A percentile compares a stretch with the other conserved stretches of the same genome.
phyloP scores from a whole-genome alignment of 2,888 invertebrate species.

The Auanema sp. region DNA sequence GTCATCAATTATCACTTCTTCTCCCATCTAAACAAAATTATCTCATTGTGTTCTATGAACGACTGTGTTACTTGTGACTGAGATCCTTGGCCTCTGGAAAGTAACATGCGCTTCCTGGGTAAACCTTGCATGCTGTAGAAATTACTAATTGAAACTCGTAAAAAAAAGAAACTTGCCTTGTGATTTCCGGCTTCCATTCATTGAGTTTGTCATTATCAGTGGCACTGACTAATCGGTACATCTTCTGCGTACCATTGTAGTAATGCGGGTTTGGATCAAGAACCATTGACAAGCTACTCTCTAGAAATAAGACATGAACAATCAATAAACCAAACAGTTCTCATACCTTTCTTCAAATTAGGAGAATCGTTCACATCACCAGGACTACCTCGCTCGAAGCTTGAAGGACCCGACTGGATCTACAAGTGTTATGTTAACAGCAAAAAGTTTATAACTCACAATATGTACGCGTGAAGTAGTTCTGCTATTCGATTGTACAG shows the following conservation, averaged over 20 bases:
- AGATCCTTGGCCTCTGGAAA: not conserved
- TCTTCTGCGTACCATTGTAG: constrained; percentile 13
- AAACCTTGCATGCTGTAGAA: not conserved
- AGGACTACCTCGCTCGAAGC: not conserved
- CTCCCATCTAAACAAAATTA: constrained; percentile 15
- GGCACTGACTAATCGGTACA: constrained; percentile 8
- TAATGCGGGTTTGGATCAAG: not conserved
- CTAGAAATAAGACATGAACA: not conserved
- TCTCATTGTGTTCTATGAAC: not conserved
- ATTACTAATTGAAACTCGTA: no score
- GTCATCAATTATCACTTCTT: constrained; percentile 41
- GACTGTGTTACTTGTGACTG: not conserved
- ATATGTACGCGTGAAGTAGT: constrained; percentile 14
- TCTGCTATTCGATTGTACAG: constrained; percentile 6
- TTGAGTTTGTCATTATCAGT: no score
- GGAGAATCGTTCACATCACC: constrained; percentile 1
- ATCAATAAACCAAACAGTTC: not conserved
- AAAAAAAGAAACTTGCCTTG: no score
- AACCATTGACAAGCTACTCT: not conserved
- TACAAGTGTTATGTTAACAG: not conserved
- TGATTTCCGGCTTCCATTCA: no score
- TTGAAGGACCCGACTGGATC: not conserved
- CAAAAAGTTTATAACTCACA: constrained; percentile 4
- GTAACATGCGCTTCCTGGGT: constrained; percentile 1
- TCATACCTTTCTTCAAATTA: not conserved